Evolutionary conservation across 2,888 invertebrate species (phyloP).

Genomic region (Monoplex corrugatus): DNA sequence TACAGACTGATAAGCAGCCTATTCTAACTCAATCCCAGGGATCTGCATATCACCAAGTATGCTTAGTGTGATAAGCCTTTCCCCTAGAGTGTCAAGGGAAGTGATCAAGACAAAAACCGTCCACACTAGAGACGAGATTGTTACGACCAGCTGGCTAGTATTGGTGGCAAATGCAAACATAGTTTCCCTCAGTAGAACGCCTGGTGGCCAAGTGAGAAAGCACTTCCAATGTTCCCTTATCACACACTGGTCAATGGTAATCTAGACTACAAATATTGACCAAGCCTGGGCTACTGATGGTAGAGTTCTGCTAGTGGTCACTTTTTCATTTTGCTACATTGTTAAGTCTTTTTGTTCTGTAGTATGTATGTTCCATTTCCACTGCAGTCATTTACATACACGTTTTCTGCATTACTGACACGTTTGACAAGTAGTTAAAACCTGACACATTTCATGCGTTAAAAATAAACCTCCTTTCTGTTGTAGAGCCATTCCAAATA

Average conservation of each 20-base stretch:
- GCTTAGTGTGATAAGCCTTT: constrained; percentile 6
- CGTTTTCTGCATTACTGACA: neutral
- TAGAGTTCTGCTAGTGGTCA: constrained; percentile 17
- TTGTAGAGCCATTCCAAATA: no score
- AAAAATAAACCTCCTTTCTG: no score
- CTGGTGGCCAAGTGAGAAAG: constrained; percentile 21
- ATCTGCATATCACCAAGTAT: neutral
- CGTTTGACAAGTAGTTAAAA: no score
- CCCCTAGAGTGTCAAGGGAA: neutral
- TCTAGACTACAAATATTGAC: constrained; percentile 36
- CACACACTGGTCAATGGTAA: constrained; percentile 13
- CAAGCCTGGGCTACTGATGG: neutral
- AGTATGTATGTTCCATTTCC: neutral
- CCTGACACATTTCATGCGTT: no score
- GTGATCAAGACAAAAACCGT: constrained; percentile 30
- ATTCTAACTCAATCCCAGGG: neutral
- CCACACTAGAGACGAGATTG: constrained; percentile 13
- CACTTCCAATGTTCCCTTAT: constrained; percentile 11
- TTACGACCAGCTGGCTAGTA: neutral
- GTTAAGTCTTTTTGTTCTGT: neutral
- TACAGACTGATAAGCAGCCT: neutral
- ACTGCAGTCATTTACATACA: neutral
- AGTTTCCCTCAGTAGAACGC: neutral
- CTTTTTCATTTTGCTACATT: neutral
- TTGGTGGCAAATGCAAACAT: constrained; percentile 26